Percentiles rank a stretch among this genome's conserved stretches.
Conservation (phyloP, 2,113 vertebrate genomes). For the Bubo bubo region DNA sequence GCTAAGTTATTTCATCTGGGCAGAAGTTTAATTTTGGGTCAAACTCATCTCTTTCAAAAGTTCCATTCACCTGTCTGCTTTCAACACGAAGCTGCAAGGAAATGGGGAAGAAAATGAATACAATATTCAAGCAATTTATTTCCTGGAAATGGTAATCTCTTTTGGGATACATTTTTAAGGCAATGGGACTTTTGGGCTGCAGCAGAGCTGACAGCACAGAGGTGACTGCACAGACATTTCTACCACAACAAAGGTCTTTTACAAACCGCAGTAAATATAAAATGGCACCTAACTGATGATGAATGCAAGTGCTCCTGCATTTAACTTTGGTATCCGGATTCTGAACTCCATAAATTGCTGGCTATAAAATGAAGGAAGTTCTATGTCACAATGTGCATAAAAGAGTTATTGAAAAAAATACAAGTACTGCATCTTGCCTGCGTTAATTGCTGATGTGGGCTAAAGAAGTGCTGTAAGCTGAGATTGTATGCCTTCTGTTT, state of each 20-base stretch:
- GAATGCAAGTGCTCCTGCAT: not conserved
- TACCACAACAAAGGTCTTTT: conserved; percentile 13
- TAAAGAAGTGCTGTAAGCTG: not conserved
- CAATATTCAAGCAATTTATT: not conserved
- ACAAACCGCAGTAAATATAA: not conserved
- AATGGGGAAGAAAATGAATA: not conserved
- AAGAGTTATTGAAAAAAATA: not conserved
- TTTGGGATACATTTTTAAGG: not conserved
- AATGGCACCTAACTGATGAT: conserved; percentile 4
- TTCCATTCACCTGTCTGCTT: not conserved
- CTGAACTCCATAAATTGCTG: not conserved
- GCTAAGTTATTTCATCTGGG: not conserved
- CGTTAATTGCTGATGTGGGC: not conserved
- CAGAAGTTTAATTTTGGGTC: not conserved
- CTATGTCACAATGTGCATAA: not conserved
- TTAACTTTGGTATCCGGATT: not conserved
- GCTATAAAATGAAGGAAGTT: not conserved
- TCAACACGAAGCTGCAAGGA: not conserved
- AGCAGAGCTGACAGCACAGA: not conserved
- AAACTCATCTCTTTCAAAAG: not conserved
- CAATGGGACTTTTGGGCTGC: not conserved
- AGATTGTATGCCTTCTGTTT: not conserved
- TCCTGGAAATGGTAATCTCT: not conserved
- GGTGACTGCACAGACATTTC: not conserved
- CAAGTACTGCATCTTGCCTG: not conserved